Percentiles rank a stretch among this genome's conserved stretches.
Evolutionary conservation across 2,113 vertebrate species (phyloP).

Genomic region (Rhabdornis inornatus): DNA sequence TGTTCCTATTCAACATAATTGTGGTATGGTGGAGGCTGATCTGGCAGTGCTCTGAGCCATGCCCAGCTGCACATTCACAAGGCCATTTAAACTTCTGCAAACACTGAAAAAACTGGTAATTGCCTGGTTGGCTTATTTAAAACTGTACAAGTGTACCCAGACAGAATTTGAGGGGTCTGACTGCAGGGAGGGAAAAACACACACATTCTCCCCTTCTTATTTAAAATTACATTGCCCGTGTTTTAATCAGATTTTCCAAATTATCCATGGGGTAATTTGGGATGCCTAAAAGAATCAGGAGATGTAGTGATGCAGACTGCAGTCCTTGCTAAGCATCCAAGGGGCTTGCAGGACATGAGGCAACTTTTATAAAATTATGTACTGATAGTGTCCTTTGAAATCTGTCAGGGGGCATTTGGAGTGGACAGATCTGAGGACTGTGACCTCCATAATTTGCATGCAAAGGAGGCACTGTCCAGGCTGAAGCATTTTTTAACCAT

Average conservation of each 20-base stretch:
- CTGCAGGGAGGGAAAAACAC: background rate
- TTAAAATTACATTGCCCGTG: background rate
- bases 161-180: background rate
- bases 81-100: background rate
- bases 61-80: slow-evolving; percentile 52
- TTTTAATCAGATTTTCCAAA: background rate
- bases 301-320: background rate
- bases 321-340: background rate
- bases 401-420: background rate
- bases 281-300: background rate
- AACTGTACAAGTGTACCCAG: background rate
- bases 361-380: background rate
- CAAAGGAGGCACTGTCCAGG: background rate
- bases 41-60: background rate
- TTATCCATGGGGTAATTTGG: background rate
- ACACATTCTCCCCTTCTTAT: background rate
- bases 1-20: slow-evolving; percentile 2
- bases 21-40: background rate
- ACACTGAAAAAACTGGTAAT: background rate
- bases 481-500: background rate
- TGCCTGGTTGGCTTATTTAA: background rate
- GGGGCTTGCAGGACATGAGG: background rate
- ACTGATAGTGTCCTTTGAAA: background rate
- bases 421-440: background rate
- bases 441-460: background rate